These are phyloP conservation scores for Lucifuga dentata DNA, from an alignment of 2,113 vertebrate genomes.

Conservation along the genomic window DNA sequence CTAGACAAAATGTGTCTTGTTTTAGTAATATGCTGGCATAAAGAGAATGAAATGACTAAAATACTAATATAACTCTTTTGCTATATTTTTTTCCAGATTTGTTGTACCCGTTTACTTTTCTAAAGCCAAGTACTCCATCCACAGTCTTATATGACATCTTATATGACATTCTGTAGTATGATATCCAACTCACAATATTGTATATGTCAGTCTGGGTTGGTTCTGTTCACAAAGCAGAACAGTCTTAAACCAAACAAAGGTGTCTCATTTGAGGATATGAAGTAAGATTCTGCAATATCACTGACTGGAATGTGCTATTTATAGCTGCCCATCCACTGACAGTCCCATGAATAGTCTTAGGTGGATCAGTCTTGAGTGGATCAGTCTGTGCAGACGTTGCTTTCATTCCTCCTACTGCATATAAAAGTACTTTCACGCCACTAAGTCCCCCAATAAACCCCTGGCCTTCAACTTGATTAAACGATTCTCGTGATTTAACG, in stretches of 20 bases:
- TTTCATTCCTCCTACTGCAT: constrained; percentile 14
- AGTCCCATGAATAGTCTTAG: constrained; percentile 16
- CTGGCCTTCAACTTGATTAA: not conserved
- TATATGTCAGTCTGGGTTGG: too few relatives aligned
- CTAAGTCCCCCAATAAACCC: constrained; percentile 8
- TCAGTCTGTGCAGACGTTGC: constrained; percentile 5
- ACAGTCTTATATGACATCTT: constrained; percentile 13
- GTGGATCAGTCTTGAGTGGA: constrained; percentile 33
- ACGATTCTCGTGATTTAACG: constrained; percentile 12
- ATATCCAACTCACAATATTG: too few relatives aligned
- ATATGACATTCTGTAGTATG: too few relatives aligned
- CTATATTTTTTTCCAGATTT: too few relatives aligned
- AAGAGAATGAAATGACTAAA: too few relatives aligned
- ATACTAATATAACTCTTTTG: too few relatives aligned
- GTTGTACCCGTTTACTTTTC: too few relatives aligned
- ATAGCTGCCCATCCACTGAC: constrained; percentile 15
- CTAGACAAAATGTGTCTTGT: too few relatives aligned
- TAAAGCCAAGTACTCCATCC: not conserved
- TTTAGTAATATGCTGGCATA: too few relatives aligned
- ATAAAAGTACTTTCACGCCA: constrained; percentile 10
- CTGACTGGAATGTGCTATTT: constrained; percentile 5
- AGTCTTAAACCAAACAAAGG: constrained; percentile 5
- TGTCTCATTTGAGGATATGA: not conserved
- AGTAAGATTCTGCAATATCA: not conserved
- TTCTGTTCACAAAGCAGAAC: not conserved